A percentile compares a stretch with the other conserved stretches of the same genome.
Conservation (phyloP, 2,113 vertebrate genomes). For the Rhinoderma darwinii region DNA sequence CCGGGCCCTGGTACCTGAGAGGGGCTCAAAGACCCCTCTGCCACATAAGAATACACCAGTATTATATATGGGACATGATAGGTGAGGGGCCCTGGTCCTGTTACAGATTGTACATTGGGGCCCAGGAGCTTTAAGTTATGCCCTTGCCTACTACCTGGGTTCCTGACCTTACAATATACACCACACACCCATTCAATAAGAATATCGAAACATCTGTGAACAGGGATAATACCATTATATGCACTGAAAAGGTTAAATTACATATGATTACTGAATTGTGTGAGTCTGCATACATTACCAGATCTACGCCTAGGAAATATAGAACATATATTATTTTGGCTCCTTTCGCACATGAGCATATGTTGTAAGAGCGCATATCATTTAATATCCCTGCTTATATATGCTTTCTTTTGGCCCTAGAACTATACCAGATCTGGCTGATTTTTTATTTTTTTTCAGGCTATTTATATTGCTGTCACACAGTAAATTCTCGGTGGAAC, state of each 20-base stretch:
- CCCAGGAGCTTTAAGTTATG: background rate
- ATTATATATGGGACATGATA: too few relatives aligned
- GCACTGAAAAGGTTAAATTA: background rate
- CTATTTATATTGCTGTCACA: constrained; percentile 59
- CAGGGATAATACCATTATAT: too few relatives aligned
- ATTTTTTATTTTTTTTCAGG: constrained; percentile 39
- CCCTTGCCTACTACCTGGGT: background rate
- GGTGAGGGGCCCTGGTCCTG: too few relatives aligned
- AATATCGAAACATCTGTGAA: too few relatives aligned
- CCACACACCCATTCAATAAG: background rate
- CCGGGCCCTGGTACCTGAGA: too few relatives aligned
- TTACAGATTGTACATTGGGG: too few relatives aligned
- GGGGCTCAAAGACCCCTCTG: too few relatives aligned
- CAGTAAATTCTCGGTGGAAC: constrained; percentile 54
- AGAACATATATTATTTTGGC: background rate
- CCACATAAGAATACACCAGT: too few relatives aligned
- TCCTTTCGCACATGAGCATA: background rate
- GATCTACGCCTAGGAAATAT: background rate
- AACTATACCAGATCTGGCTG: constrained; percentile 28
- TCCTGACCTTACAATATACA: background rate
- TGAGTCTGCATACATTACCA: background rate
- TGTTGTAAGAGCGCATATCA: background rate
- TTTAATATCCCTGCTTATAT: constrained; percentile 9
- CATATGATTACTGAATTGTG: background rate
- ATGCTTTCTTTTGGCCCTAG: constrained; percentile 31